Conservation (phyloP, 2,113 vertebrate species). For the Ceyx melanurus region DNA sequence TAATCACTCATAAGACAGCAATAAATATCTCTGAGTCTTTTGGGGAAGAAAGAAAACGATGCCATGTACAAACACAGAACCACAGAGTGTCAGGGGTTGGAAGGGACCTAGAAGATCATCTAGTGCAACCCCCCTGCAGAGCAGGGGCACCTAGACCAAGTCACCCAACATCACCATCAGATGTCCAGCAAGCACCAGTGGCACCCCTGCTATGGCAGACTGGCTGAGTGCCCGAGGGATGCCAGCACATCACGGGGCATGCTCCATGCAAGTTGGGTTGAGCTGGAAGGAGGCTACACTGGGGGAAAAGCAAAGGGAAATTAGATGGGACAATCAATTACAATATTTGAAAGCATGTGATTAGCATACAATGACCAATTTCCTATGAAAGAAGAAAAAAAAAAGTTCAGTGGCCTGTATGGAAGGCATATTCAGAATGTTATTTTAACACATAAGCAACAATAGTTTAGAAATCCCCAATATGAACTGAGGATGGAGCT, state of each 20-base stretch:
- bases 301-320: constrained; percentile 2
- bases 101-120: too few relatives aligned
- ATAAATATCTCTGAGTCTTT: background rate
- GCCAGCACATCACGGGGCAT: rapidly evolving
- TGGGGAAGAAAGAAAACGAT: background rate
- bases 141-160: too few relatives aligned
- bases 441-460: constrained; percentile 40
- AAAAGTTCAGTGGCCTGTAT: background rate
- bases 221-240: background rate
- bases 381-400: background rate
- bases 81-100: too few relatives aligned
- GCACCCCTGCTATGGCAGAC: background rate
- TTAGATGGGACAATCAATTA: background rate
- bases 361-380: constrained; percentile 13
- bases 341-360: background rate
- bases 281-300: background rate
- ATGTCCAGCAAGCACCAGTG: rapidly evolving
- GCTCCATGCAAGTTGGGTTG: background rate
- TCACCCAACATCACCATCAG: background rate
- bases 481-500: background rate
- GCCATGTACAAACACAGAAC: rapidly evolving
- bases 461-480: constrained; percentile 59
- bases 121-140: too few relatives aligned
- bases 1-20: background rate
- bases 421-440: background rate